Evolutionary conservation across 2,797 vertebrate species (phyloP).

Genomic region (Catamblyrhynchus diadema): DNA sequence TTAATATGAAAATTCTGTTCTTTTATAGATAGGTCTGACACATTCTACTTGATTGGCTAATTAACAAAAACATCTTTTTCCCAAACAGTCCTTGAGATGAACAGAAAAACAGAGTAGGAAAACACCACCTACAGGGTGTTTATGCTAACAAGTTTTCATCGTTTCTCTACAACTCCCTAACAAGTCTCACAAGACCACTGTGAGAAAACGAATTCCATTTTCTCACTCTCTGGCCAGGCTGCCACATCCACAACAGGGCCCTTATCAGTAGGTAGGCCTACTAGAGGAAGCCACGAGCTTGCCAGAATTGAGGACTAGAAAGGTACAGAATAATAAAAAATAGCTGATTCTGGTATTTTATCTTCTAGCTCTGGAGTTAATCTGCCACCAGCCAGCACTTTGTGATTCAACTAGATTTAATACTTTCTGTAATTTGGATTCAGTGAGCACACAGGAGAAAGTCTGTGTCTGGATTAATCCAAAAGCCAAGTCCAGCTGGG

Average conservation of each 20-base stretch:
- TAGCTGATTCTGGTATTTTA: background rate
- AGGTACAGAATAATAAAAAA: background rate
- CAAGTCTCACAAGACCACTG: background rate
- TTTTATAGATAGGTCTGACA: background rate
- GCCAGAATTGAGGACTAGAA: background rate
- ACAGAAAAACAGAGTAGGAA: background rate
- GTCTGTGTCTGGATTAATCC: background rate
- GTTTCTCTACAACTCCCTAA: background rate
- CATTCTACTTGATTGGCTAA: background rate
- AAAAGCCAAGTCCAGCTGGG: background rate
- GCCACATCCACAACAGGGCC: background rate
- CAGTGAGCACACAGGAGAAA: background rate
- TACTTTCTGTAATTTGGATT: background rate
- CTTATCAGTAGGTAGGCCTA: background rate
- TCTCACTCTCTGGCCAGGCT: background rate
- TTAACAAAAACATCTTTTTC: background rate
- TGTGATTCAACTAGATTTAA: background rate
- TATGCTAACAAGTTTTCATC: background rate
- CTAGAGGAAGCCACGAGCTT: background rate
- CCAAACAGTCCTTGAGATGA: background rate
- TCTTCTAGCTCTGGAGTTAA: background rate
- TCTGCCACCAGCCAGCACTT: background rate
- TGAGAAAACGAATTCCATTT: background rate
- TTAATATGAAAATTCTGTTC: background rate
- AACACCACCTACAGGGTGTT: background rate